Base-by-base conservation (phyloP, 2,113 vertebrate genomes). In the Rhea americana region DNA sequence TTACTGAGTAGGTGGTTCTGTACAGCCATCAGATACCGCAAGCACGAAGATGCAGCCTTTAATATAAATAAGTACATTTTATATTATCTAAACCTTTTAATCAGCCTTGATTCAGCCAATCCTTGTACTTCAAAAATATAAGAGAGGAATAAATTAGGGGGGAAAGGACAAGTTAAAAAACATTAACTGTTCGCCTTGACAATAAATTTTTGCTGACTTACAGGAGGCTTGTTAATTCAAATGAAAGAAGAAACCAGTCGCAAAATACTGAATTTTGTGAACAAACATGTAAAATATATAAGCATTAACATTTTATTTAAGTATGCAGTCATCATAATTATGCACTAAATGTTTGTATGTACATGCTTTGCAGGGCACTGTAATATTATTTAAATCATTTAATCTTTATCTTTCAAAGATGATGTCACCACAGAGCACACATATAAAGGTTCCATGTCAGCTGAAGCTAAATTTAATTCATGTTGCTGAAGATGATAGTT, bases 1-100 rank as follows among this genome's bases (percentile, higher is more conserved):
- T 99, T 99, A 98, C 99, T 99, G 95, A 99, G 99, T 96, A 99
- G 98, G 97, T 99, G 99, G 97, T 99, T 99, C 98, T 99, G 99
- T 94, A 99, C 99, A 61, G 99, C 99, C 99, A 99, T 99, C 98
- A 99, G 98, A 98, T 99, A 99, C 94, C 98, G 98, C 97, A 99
- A 98, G 96, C 99, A 98, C 56, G 99, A 98, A 66, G 99, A 99
- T 37, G 99, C 99, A 96, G 99, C 99, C 99, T 99, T 98, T 76
- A 94, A 97, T 84, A 97, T 68, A 98, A 96, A 97, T 28, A 95
- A 98, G 94, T 50, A 96, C 82, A 94, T 85, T 95, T 93, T 32
- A 96, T 93, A 96, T 97, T 83, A 95, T 89, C 96, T 90, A 75
- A 82, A 94, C 65, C 37, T 37, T 89, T 55, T 30, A 56, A 75